Base-by-base conservation (phyloP, 2,888 invertebrate species). In the Agrochola circellaris region DNA sequence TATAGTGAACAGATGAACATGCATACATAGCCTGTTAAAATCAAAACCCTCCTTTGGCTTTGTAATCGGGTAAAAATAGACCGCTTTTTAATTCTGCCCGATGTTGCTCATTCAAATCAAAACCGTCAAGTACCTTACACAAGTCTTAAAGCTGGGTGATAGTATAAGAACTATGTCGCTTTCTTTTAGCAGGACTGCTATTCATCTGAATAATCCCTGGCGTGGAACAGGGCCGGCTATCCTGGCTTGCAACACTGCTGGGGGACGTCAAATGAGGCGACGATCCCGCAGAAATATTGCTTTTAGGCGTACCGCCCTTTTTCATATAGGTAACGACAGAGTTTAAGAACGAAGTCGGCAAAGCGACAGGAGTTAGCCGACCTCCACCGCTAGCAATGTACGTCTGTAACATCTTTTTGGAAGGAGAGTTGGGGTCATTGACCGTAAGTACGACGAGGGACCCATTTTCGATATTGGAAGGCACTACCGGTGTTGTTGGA, bases 371-470 rank as follows among this genome's bases (percentile, higher is more conserved):
- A 0, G 94, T 93, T 7, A 96, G 81, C 71, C 92, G 90, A 0
- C 95, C 96, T 0, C 91, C 92, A 0, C 93, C 94, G 7, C 93
- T 91, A 0, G 96, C 94, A 71, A 96, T 94, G 80, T 96, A 96
- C 0, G 96, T 96, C 73, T 96, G 96, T 1, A 96, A 85, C 94
- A 96, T 95, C 78, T 96, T 96, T 84, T 95, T 95, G 0, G 95
- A 90, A 0, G 96, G 95, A 0, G 94, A 94, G 45, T 92, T 91
- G 0, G 96, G 96, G 82, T 96, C 96, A 67, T 95, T 93, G 0
- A 96, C 96, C 0, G 96, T 94, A 2, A 96, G 82, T 0, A 96
- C 95, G 0, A 96, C 96, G 60, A 96, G 83, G 0, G 96, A 96
- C 0, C 96, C 96, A 0, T 90, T 91, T 77, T 96, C 95, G 1